A percentile compares a stretch with the other conserved stretches of the same genome.
phyloP scores from a whole-genome alignment of 2,888 invertebrate species.

The Stegophylla sp. region DNA sequence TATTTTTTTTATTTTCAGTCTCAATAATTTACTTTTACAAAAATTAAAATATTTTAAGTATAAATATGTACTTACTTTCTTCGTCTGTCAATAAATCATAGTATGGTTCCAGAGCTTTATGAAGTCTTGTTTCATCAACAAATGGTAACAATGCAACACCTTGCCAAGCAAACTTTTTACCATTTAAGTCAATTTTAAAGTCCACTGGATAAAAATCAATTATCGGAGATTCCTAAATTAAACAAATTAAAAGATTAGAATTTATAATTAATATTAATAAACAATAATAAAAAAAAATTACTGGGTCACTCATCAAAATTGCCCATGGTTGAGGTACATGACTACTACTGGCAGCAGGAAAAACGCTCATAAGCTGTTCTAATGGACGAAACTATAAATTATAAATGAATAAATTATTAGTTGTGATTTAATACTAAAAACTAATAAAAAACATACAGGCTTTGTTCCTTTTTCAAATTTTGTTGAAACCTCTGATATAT shows the following conservation, averaged over 20 bases:
- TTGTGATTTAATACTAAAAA: constrained; percentile 57
- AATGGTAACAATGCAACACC: constrained; percentile 98
- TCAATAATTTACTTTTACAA: constrained; percentile 25
- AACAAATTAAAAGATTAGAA: constrained; percentile 6
- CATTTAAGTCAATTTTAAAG: constrained; percentile 97
- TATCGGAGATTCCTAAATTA: constrained; percentile 69
- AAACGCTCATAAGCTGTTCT: constrained; percentile 99
- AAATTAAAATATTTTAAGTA: neutral
- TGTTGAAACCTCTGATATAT: constrained; percentile 83
- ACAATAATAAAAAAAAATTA: constrained; percentile 66
- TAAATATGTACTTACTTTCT: constrained; percentile 68
- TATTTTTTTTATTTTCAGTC: neutral
- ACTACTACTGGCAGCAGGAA: constrained; percentile 94
- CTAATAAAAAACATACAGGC: constrained; percentile 73
- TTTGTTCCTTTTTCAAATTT: constrained; percentile 86
- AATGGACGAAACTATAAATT: constrained; percentile 84
- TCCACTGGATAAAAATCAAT: constrained; percentile 99
- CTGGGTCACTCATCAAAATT: constrained; percentile 87
- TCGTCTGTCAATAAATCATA: constrained; percentile 81
- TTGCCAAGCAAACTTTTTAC: constrained; percentile 99
- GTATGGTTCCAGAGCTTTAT: constrained; percentile 81
- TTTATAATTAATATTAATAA: neutral
- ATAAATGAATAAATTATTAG: neutral
- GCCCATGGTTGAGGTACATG: constrained; percentile 96
- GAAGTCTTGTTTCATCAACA: constrained; percentile 90